A percentile compares a stretch with the other conserved stretches of the same genome.
These are phyloP conservation scores for Sminthurinus aureus DNA, from an alignment of 2,888 invertebrate species.

Conservation along the genomic window DNA sequence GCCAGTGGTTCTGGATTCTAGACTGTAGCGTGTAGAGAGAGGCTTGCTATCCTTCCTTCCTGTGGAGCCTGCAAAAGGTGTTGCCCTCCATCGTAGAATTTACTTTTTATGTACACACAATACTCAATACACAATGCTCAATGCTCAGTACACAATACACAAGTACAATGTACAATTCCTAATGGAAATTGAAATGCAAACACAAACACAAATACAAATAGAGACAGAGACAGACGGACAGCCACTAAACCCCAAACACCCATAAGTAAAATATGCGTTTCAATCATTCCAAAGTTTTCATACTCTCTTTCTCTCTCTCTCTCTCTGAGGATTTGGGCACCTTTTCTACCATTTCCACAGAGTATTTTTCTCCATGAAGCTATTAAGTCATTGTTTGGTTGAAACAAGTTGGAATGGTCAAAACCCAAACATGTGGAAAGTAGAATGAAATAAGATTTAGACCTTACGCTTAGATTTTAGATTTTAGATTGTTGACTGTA, in stretches of 20 bases:
- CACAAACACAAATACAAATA: constrained; percentile 19
- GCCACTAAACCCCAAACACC: background rate
- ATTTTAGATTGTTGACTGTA: background rate
- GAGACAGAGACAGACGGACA: background rate
- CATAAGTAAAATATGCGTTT: background rate
- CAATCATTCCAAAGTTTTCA: background rate
- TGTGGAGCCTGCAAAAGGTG: constrained; percentile 28
- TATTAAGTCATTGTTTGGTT: constrained; percentile 31
- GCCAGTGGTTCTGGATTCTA: background rate
- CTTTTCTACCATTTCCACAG: too few relatives aligned
- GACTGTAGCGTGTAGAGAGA: background rate
- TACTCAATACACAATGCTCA: background rate
- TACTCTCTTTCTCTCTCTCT: background rate
- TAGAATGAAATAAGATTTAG: background rate
- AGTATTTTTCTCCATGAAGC: background rate
- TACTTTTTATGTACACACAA: constrained; percentile 12
- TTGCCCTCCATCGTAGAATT: constrained; percentile 34
- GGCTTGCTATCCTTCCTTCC: too few relatives aligned
- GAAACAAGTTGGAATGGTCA: constrained; percentile 26
- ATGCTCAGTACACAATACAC: background rate
- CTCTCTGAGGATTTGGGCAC: too few relatives aligned
- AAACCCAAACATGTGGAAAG: constrained; percentile 27
- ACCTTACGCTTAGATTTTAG: too few relatives aligned
- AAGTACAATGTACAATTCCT: background rate
- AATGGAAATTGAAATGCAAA: constrained; percentile 37